Base-by-base conservation (phyloP, 2,888 invertebrate species). In the Luffia ferchaultella region DNA sequence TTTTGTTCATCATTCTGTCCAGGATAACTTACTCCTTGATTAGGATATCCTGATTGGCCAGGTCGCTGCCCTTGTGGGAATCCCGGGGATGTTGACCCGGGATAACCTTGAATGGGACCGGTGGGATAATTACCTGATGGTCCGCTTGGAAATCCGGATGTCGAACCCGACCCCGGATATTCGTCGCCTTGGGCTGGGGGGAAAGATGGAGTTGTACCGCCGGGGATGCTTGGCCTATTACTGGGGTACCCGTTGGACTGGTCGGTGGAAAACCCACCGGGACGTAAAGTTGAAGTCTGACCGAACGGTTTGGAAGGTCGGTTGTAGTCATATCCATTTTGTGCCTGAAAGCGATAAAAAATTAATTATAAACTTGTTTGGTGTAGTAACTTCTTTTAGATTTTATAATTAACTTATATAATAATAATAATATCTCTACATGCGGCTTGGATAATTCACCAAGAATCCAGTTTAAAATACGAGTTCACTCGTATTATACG, bases 271-370 rank as follows among this genome's bases (percentile, higher is more conserved):
- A 58, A 57, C 50, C 18, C n/a, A 15, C 68, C 68, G 1, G 76
- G 71, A 18, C 68, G 62, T 49, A 57, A 67, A 2, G 76, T 64
- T 1, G 71, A 65, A n/a, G 56, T 55, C 30, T 70, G 62, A 15
- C 77, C 75, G 58, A 90, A 85, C 1, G 88, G 88, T 59, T 87
- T 85, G 48, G 85, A 85, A 5, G 92, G 93, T 54, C 88, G 86
- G 55, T 89, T 89, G 73, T 93, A 93, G 56, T 87, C 88, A 66
- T 93, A 93, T 17, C 93, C 92, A 64, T 85, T 87, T 80, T 93
- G 91, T 50, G 86, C 87, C 89, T 89, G 50, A 17, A 40, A 15
- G 5, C 2, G n/a, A 16, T 7, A 12, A 30, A 30, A 30, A 30
- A 30, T 12, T 7, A 30, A n/a, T n/a, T n/a, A 2, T 2, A 16